Percentiles rank a stretch among this genome's conserved stretches.
Conservation (phyloP, 1,140 invertebrate genomes). For the Drosophila biarmipes region DNA sequence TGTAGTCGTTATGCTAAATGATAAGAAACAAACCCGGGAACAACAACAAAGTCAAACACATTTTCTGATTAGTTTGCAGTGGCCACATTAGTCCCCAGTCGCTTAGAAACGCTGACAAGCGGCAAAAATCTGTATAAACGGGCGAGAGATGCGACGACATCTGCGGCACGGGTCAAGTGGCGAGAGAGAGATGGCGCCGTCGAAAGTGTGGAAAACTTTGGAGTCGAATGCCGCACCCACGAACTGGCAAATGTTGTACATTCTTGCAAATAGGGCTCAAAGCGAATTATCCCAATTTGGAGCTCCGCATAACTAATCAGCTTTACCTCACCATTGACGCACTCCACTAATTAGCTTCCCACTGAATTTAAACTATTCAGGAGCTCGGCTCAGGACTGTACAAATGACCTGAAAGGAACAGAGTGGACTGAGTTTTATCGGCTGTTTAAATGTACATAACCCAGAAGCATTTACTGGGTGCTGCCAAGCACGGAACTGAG, state of each 20-base stretch:
- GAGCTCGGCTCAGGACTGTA: neutral
- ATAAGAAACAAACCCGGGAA: conserved; percentile 42
- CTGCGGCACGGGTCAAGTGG: conserved; percentile 33
- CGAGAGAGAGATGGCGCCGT: neutral
- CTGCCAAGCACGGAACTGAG: too few relatives aligned
- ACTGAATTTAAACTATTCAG: conserved; percentile 47
- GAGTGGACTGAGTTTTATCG: neutral
- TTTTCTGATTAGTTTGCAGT: conserved; percentile 74
- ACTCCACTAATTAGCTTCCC: conserved; percentile 43
- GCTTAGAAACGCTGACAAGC: conserved; percentile 54
- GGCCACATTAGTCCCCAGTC: conserved; percentile 43
- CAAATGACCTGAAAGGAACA: conserved; percentile 15
- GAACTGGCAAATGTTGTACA: neutral
- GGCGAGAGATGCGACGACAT: conserved; percentile 2
- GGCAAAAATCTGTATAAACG: conserved; percentile 43
- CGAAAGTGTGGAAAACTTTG: conserved; percentile 16
- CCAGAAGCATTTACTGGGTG: too few relatives aligned
- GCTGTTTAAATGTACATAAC: too few relatives aligned
- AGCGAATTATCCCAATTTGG: conserved; percentile 15
- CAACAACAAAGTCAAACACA: conserved; percentile 54
- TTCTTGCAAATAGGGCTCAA: neutral
- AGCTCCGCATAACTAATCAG: conserved; percentile 29
- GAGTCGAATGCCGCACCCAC: conserved; percentile 3
- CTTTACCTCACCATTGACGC: conserved; percentile 18
- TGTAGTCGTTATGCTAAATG: conserved; percentile 56